Evolutionary conservation across 2,113 vertebrate species (phyloP), one percentile per base, ranked within the genome.

Genomic region (Dinomys branickii): DNA sequence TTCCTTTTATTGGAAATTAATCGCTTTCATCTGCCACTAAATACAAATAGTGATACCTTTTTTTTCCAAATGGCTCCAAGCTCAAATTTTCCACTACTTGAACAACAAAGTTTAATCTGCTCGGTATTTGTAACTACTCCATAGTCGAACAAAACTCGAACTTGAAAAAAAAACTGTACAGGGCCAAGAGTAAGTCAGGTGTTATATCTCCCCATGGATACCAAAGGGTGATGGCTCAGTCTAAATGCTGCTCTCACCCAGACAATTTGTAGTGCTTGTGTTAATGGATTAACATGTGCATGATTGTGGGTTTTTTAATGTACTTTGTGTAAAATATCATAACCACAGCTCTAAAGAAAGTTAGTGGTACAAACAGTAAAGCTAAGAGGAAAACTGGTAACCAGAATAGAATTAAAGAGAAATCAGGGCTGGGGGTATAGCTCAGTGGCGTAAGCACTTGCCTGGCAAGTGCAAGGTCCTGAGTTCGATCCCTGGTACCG

Each of bases 1-100:
- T 86, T 47, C 84, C 19, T 90, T 85, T 50, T 80, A 82, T 56
- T 93, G 24, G 69, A 84, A 88, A 94, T 47, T 56, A 93, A 73
- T 28, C 35, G 65, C 63, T 95, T 90, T 61, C 54, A 78, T 61
- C 54, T 71, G 2, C 71, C 50, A 84, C 20, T 71, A 33, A 90
- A 83, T 75, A 61, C 20, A 94, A 67, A 41, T 7, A 77, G 44
- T 47, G 73, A 47, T 47, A 77, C 26, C 33, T 41, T 10, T 50
- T 50, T 10, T 73, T 78, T 47, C 50, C 75, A 78, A 78, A 78
- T 16, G 11, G 75, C 75, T 50, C 75, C 44, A 50, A 78, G 14
- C 44, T 78, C 44, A 8, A 50, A 41, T n/a, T 38, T 41, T 73
- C 41, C 44, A 78, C 75, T 78, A 50, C 13, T 30, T 7, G 17